phyloP scores from a whole-genome alignment of 2,113 vertebrate species.

The Tyto alba region DNA sequence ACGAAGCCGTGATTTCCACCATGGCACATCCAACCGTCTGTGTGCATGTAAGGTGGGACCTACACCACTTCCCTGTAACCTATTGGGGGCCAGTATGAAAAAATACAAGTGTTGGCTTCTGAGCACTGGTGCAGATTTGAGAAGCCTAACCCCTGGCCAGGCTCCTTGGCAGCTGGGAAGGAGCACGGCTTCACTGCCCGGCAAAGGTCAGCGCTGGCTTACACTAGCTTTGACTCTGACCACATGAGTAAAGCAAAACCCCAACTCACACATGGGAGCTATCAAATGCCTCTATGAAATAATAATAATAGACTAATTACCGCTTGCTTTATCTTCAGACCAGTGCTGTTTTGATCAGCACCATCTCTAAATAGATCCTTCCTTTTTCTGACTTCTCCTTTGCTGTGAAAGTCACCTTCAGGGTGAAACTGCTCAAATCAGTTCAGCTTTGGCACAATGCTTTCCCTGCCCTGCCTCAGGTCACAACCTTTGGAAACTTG shows the following conservation, averaged over 20 bases:
- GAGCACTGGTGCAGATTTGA: not conserved
- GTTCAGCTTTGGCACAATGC: not conserved
- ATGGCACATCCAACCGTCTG: not conserved
- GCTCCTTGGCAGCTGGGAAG: not conserved
- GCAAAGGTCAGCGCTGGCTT: not conserved
- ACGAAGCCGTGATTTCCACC: not conserved
- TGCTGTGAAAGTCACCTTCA: not conserved
- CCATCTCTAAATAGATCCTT: not conserved
- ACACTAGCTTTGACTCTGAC: not conserved
- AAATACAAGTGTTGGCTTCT: not conserved
- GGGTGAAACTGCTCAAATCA: not conserved
- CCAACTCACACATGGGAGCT: not conserved
- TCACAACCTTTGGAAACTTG: not conserved
- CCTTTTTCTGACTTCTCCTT: not conserved
- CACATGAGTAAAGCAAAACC: not conserved
- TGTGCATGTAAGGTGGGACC: not conserved
- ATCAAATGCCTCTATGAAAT: not conserved
- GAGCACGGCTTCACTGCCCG: not conserved
- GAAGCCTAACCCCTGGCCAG: not conserved
- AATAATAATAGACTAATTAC: not conserved
- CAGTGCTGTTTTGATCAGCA: not conserved
- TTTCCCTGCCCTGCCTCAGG: not conserved
- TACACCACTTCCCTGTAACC: not conserved
- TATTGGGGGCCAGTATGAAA: not conserved
- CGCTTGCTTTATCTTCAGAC: not conserved